Base-by-base conservation (phyloP, 2,888 invertebrate species). In the Cremastinae sp. region DNA sequence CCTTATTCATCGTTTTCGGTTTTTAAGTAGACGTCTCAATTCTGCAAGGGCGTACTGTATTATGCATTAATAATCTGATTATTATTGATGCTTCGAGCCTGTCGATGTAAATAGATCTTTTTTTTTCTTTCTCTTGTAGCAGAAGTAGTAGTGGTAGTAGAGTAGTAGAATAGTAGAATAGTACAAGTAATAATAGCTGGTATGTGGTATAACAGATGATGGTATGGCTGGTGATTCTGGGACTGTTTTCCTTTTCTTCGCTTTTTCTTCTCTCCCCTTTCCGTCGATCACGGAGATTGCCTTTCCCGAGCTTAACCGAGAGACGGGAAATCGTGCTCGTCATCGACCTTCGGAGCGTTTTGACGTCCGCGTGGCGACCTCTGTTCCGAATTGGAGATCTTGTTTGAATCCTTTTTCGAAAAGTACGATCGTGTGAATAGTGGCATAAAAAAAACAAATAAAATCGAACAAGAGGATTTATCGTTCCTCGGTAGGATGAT, bases 281-380 rank as follows among this genome's bases (percentile, higher is more conserved):
- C 61, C 43, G n/a, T 71, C 20, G 12, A 61, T 51, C 41, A 18
- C 55, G 28, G 58, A 72, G 18, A 22, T 35, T 43, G 68, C 61
- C 49, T 28, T 49, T 37, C 37, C 35, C 61, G 56, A 28, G 49
- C 14, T 71, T 95, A 96, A 90, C 96, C 96, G 90, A 98, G 93
- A 89, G 96, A 96, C 84, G 98, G 98, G 91, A 98, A 98, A 91
- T 97, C 97, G 90, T 95, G 95, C 92, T 97, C 97, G 91, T 98
- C 97, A 90, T 97, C 97, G 81, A 98, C 97, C 90, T 97, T 97
- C 16, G 97, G 97, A 82, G 95, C 94, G 76, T 91, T 89, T 74
- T 90, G 90, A 82, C 89, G 89, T 72, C 88, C 87, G 61, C 89
- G 88, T 12, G 89, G 89, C 49, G 89, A 88, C 79, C 86, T 88